A percentile compares a stretch with the other conserved stretches of the same genome.
phyloP scores from a whole-genome alignment of 2,888 invertebrate species.

The Crioceris asparagi region DNA sequence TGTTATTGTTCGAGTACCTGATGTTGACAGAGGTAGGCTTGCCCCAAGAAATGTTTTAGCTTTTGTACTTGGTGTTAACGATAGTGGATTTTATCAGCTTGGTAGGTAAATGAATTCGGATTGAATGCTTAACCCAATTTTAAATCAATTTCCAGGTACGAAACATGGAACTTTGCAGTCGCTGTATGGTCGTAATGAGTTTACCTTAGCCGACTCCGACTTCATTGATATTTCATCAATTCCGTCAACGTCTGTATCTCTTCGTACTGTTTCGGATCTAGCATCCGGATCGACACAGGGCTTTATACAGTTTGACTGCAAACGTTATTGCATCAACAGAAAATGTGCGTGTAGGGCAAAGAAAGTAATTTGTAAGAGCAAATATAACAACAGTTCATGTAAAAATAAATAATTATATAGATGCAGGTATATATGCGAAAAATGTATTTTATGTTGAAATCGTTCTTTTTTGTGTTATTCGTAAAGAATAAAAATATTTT shows the following conservation, averaged over 20 bases:
- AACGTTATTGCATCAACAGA: slow-evolving; percentile 5
- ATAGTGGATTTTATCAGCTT: slow-evolving; percentile 8
- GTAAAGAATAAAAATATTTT: too few species aligned
- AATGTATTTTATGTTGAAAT: too few species aligned
- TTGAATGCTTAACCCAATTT: slow-evolving; percentile 2
- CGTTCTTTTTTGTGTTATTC: too few species aligned
- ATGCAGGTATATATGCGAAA: too few species aligned
- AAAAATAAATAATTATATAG: too few species aligned
- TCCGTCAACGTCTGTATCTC: slow-evolving; percentile 8
- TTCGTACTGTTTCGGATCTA: slow-evolving; percentile 5
- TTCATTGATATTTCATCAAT: slow-evolving; percentile 8
- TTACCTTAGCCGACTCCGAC: slow-evolving; percentile 9
- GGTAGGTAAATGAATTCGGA: slow-evolving; percentile 5
- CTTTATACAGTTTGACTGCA: slow-evolving; percentile 5
- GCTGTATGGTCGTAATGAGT: slow-evolving; percentile 10
- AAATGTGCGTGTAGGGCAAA: slow-evolving; percentile 5
- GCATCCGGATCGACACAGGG: slow-evolving; percentile 9
- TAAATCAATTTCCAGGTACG: slow-evolving; percentile 6
- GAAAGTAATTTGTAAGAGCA: too few species aligned
- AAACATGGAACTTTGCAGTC: slow-evolving; percentile 9
- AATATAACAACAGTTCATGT: too few species aligned
- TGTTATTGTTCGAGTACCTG: slow-evolving; percentile 8
- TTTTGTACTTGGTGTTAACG: slow-evolving; percentile 6
- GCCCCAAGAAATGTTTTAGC: slow-evolving; percentile 9
- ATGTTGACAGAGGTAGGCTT: slow-evolving; percentile 7